These are phyloP conservation scores for Melipona beecheii DNA, from an alignment of 2,888 invertebrate genomes.

Conservation along the genomic window DNA sequence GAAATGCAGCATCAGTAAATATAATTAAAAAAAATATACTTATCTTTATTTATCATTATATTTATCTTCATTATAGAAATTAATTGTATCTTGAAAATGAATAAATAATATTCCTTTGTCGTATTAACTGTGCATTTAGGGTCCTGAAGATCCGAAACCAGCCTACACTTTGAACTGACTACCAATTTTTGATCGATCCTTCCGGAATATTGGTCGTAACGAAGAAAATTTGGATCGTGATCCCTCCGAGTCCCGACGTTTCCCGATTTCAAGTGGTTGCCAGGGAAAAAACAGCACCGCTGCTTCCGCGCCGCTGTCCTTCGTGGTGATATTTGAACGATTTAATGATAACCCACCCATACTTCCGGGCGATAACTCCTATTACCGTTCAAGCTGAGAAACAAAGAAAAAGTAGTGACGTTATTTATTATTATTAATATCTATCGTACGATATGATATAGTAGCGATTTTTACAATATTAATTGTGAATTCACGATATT, in stretches of 20 bases:
- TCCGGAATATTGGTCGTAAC: conserved; percentile 90
- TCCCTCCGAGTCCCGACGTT: conserved; percentile 92
- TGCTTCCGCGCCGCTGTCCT: conserved; percentile 92
- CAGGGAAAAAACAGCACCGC: conserved; percentile 90
- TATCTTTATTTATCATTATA: no score
- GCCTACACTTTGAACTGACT: conserved; percentile 92
- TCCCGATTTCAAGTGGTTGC: conserved; percentile 96
- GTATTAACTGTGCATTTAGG: conserved; percentile 85
- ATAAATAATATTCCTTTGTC: background rate
- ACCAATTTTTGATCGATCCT: conserved; percentile 91
- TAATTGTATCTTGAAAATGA: background rate
- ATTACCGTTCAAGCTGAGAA: conserved; percentile 92
- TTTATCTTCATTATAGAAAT: background rate
- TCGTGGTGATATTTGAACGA: conserved; percentile 92
- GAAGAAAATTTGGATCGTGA: conserved; percentile 94
- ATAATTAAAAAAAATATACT: no score
- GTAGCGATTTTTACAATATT: background rate
- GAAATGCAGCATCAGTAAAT: background rate
- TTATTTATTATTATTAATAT: no score
- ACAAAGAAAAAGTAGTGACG: conserved; percentile 88
- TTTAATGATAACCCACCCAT: conserved; percentile 94
- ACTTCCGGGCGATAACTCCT: conserved; percentile 91
- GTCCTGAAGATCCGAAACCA: conserved; percentile 91
- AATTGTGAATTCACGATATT: no score
- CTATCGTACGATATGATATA: background rate